A percentile compares a stretch with the other conserved stretches of the same genome.
phyloP scores from a whole-genome alignment of 2,113 vertebrate genomes.

The Sclerurus mexicanus region DNA sequence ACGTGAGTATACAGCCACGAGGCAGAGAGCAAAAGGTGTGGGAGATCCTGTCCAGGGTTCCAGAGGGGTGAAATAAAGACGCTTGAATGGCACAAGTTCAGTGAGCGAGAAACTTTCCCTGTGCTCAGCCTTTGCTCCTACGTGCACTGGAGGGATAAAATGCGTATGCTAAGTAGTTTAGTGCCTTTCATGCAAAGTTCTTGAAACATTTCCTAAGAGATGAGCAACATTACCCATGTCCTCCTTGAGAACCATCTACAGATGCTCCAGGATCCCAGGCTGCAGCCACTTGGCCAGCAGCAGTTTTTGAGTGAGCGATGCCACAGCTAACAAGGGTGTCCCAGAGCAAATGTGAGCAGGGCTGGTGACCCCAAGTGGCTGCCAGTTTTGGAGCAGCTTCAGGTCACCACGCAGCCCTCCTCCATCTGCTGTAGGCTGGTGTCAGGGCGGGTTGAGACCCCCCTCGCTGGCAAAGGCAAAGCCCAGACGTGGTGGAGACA shows the following conservation, averaged over 20 bases:
- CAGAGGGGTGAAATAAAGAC: neutral
- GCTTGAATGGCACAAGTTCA: neutral
- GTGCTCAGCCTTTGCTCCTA: neutral
- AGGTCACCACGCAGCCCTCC: rapidly evolving
- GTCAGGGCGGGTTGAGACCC: neutral
- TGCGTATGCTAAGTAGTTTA: neutral
- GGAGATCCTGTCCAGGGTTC: neutral
- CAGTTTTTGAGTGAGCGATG: neutral
- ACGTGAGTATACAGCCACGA: neutral
- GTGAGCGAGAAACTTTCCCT: neutral
- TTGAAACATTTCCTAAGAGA: neutral
- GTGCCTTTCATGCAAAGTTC: neutral
- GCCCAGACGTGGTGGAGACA: neutral
- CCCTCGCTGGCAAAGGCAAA: neutral
- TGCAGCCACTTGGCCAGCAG: neutral
- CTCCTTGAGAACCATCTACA: neutral
- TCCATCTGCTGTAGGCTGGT: neutral
- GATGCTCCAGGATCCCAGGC: neutral
- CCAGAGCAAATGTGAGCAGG: neutral
- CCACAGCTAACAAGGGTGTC: neutral
- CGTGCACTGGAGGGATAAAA: neutral
- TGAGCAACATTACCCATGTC: neutral
- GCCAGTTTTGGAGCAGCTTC: neutral
- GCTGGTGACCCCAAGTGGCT: neutral
- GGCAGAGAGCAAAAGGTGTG: neutral